Percentiles rank a stretch among this genome's conserved stretches.
These are phyloP conservation scores for Nomada flava DNA, from an alignment of 2,888 invertebrate species.

Conservation along the genomic window DNA sequence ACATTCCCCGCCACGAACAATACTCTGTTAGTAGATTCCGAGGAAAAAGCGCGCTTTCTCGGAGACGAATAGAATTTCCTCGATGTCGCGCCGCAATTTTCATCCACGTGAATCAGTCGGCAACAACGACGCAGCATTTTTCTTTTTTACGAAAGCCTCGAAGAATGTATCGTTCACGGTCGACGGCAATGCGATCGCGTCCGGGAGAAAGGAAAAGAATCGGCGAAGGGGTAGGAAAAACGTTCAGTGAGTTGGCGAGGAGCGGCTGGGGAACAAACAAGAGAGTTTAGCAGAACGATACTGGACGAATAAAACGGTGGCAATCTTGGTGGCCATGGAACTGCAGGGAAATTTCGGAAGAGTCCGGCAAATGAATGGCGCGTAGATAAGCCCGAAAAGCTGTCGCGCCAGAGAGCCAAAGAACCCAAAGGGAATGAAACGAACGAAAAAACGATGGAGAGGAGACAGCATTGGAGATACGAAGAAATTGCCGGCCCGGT, in stretches of 20 bases:
- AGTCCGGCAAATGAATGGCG: slow-evolving; percentile 58
- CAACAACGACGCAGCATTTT: background rate
- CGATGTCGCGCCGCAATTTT: background rate
- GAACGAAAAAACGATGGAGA: background rate
- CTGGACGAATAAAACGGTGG: slow-evolving; percentile 8
- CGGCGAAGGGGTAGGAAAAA: background rate
- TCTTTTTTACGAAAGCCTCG: background rate
- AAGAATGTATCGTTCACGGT: slow-evolving; percentile 11
- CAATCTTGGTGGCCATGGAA: slow-evolving; percentile 16
- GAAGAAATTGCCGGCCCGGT: background rate
- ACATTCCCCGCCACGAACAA: slow-evolving; percentile 11
- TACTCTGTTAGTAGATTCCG: background rate
- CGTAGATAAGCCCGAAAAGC: slow-evolving; percentile 57
- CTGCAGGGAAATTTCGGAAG: slow-evolving; percentile 56
- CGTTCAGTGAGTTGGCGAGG: background rate
- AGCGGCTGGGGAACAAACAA: background rate
- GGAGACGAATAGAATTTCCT: slow-evolving; percentile 6
- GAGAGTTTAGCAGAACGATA: background rate
- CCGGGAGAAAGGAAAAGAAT: too few species aligned
- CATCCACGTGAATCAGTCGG: background rate
- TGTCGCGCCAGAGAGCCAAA: slow-evolving; percentile 15
- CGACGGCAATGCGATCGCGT: background rate
- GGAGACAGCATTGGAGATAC: background rate
- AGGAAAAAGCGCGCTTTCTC: background rate
- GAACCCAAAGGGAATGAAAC: slow-evolving; percentile 14